phyloP scores from a whole-genome alignment of 2,113 vertebrate genomes.

The Mixornis gularis region DNA sequence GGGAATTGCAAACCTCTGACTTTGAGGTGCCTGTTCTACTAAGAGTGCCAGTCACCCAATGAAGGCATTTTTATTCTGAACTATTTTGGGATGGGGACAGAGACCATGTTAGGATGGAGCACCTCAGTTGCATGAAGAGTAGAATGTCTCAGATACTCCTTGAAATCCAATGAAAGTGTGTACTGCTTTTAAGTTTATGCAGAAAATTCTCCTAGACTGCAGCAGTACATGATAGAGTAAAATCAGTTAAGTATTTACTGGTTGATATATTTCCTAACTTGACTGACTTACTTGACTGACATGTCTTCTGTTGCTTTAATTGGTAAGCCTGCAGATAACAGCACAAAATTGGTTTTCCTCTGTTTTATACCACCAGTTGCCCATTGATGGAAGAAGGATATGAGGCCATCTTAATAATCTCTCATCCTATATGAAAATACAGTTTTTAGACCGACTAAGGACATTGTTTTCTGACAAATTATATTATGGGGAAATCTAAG shows the following conservation, averaged over 20 bases:
- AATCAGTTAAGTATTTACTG: neutral
- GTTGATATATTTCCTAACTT: neutral
- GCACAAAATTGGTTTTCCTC: neutral
- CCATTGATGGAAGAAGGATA: neutral
- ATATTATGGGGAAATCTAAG: neutral
- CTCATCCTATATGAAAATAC: neutral
- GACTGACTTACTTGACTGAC: neutral
- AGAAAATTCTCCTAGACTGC: neutral
- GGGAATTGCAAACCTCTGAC: neutral
- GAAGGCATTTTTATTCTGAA: neutral
- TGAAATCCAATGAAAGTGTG: neutral
- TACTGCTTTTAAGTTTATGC: neutral
- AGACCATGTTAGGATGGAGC: neutral
- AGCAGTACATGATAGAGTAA: neutral
- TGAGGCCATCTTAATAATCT: neutral
- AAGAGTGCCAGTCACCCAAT: neutral
- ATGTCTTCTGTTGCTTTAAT: neutral
- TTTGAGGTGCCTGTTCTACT: neutral
- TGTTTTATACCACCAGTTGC: neutral
- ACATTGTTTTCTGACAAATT: neutral
- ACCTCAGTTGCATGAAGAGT: rapidly evolving
- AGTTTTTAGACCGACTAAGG: neutral
- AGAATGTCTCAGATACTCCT: neutral
- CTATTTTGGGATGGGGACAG: neutral
- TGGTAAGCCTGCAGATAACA: neutral